A percentile compares a stretch with the other conserved stretches of the same genome.
Evolutionary conservation across 2,888 invertebrate species (phyloP).

Genomic region (Drosophila silvestris): DNA sequence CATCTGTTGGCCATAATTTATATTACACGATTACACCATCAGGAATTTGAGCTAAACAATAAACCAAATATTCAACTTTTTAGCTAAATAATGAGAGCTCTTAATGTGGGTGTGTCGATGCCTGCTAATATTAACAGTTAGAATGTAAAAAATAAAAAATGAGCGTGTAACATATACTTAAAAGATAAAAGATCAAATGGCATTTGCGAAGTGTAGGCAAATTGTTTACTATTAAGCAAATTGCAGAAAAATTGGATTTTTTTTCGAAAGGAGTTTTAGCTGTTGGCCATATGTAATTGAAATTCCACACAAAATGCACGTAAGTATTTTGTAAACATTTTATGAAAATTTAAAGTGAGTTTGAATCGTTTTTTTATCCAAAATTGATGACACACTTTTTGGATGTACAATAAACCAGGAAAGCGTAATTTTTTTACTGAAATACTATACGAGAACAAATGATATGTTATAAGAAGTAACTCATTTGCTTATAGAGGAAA

Average conservation of each 20-base stretch:
- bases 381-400: neutral
- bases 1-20: conserved; percentile 51
- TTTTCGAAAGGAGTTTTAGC: conserved; percentile 33
- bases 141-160: conserved; percentile 17
- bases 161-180: conserved; percentile 57
- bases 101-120: conserved; percentile 59
- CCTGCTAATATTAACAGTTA: conserved; percentile 26
- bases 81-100: conserved; percentile 48
- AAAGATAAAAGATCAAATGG: conserved; percentile 60
- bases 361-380: neutral
- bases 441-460: neutral
- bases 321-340: neutral
- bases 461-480: conserved; percentile 10
- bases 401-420: neutral
- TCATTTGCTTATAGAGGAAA: conserved; percentile 30
- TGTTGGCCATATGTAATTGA: conserved; percentile 22
- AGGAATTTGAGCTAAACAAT: conserved; percentile 25
- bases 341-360: neutral
- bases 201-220: conserved; percentile 59
- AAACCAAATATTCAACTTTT: conserved; percentile 37
- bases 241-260: conserved; percentile 39
- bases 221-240: conserved; percentile 62
- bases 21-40: conserved; percentile 33
- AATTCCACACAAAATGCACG: conserved; percentile 1
- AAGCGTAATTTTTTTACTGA: neutral